Evolutionary conservation across 2,797 vertebrate genomes (phyloP), one percentile per base, ranked within the genome.

Genomic region (Clarias platycephalus): DNA sequence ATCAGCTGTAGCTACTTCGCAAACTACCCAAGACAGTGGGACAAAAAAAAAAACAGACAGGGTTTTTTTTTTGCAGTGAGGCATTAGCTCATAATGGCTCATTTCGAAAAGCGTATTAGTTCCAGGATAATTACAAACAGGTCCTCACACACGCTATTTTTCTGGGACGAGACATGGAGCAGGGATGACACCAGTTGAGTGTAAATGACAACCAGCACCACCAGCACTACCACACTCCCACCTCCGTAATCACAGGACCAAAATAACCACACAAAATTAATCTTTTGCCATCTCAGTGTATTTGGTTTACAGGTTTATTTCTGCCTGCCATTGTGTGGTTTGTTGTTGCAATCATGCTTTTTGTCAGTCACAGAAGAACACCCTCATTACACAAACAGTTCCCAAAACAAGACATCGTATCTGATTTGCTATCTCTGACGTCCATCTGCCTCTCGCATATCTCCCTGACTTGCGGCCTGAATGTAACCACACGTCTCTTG

Each of bases 41-140:
- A 94, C 93, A 31, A 31, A 31, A 31, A 93, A 94, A 94, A 94
- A 93, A 80, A 80, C 94, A 95, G 91, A 93, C 93, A 90, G 93
- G 92, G 93, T 92, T 72, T 55, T 92, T 72, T 55, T 53, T 76
- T 94, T 92, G 93, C 94, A 94, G 92, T 91, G 92, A 93, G 92
- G 94, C 93, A 95, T 95, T 95, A 94, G 94, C 94, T 95, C 94
- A 95, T 96, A 96, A 95, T 95, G 94, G 94, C 94, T 95, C 94
- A 94, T 95, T 95, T 95, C 94, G 93, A 95, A 95, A 96, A 95
- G 94, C 94, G 93, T 94, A 94, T 95, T 95, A 96, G 95, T 95
- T 95, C 94, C 95, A 95, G 94, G 93, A 94, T 95, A 95, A 95
- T 95, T 94, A 95, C 94, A 95, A 95, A 94, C 94, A 93, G 93